Evolutionary conservation across 2,113 vertebrate genomes (phyloP).

Genomic region (Mola mola): DNA sequence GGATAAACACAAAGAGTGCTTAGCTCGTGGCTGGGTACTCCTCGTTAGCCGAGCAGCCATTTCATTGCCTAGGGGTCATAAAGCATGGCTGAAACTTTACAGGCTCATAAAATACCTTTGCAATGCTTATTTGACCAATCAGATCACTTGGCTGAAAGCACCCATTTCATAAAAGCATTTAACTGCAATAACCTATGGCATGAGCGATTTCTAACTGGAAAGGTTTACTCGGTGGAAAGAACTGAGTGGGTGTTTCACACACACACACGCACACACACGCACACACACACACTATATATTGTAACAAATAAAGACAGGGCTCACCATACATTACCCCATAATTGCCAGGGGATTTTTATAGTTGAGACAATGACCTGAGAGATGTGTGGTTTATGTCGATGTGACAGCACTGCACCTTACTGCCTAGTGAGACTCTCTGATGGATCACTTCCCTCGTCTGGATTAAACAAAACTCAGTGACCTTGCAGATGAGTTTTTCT

Average conservation of each 20-base stretch:
- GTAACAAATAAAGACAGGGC: slow-evolving; percentile 53
- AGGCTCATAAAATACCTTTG: slow-evolving; percentile 77
- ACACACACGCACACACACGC: slow-evolving; percentile 13
- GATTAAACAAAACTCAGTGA: slow-evolving; percentile 48
- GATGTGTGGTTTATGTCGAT: slow-evolving; percentile 40
- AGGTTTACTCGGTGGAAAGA: slow-evolving; percentile 67
- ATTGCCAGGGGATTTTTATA: slow-evolving; percentile 64
- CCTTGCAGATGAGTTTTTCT: slow-evolving; percentile 64
- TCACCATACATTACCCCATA: slow-evolving; percentile 64
- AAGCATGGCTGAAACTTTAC: slow-evolving; percentile 76
- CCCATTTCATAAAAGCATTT: slow-evolving; percentile 78
- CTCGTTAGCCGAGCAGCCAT: slow-evolving; percentile 62
- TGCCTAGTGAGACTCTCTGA: slow-evolving; percentile 15
- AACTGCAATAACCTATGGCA: slow-evolving; percentile 80
- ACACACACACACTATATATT: slow-evolving; percentile 6
- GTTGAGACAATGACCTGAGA: slow-evolving; percentile 61
- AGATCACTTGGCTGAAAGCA: slow-evolving; percentile 73
- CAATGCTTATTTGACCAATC: slow-evolving; percentile 82
- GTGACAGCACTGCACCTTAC: slow-evolving; percentile 22
- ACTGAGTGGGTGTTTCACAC: slow-evolving; percentile 33
- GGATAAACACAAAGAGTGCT: slow-evolving; percentile 34
- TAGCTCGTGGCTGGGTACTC: slow-evolving; percentile 37
- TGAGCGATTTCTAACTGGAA: slow-evolving; percentile 73
- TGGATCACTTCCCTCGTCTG: slow-evolving; percentile 15
- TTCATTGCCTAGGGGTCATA: slow-evolving; percentile 70